Evolutionary conservation across 2,797 vertebrate species (phyloP).

Genomic region (Esox lucius): DNA sequence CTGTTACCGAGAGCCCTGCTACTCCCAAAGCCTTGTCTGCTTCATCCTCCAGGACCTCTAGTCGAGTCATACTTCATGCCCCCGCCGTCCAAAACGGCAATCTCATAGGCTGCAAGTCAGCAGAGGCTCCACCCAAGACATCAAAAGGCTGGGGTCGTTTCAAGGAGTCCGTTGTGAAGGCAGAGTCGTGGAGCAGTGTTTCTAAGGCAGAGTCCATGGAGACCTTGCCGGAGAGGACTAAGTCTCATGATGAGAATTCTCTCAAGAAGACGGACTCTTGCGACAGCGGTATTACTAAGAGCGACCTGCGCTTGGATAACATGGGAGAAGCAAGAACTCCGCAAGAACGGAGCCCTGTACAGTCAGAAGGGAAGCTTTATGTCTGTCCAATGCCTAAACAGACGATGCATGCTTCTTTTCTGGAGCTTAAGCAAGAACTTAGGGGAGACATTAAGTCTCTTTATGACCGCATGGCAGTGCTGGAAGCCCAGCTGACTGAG

Average conservation of each 20-base stretch:
- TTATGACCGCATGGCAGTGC: constrained; percentile 83
- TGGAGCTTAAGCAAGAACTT: constrained; percentile 91
- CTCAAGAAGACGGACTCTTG: constrained; percentile 98
- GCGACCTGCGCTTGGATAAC: constrained; percentile 93
- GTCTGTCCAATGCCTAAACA: constrained; percentile 97
- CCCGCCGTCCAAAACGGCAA: constrained; percentile 57
- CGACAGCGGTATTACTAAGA: constrained; percentile 98
- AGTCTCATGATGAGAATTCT: constrained; percentile 75
- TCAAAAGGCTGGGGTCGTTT: constrained; percentile 92
- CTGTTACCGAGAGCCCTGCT: constrained; percentile 92
- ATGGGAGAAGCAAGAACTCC: constrained; percentile 71
- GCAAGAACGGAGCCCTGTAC: constrained; percentile 88
- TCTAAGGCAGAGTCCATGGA: constrained; percentile 69
- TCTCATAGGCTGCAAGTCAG: constrained; percentile 67
- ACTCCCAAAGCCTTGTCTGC: constrained; percentile 79
- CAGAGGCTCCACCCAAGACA: constrained; percentile 74
- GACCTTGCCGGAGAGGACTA: constrained; percentile 56
- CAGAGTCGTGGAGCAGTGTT: constrained; percentile 90
- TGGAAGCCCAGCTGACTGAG: constrained; percentile 92
- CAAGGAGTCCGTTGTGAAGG: constrained; percentile 85
- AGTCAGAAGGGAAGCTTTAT: constrained; percentile 82
- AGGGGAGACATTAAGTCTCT: constrained; percentile 93
- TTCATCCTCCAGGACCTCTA: constrained; percentile 55
- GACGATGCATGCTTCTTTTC: constrained; percentile 89
- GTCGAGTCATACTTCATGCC: constrained; percentile 86